Evolutionary conservation across 2,888 invertebrate species (phyloP).

Genomic region (Agrochola lychnidis): DNA sequence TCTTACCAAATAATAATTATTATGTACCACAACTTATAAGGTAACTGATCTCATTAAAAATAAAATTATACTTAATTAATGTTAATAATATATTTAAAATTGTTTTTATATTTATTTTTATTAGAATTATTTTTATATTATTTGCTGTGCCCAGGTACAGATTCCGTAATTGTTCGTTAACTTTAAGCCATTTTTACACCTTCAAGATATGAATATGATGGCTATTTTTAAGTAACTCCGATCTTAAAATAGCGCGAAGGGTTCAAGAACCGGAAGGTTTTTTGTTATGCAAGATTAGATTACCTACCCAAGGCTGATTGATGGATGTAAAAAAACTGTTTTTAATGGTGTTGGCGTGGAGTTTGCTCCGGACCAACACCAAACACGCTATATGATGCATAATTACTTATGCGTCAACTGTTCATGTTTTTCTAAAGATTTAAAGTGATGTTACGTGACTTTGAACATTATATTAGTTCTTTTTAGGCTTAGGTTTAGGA

Average conservation of each 20-base stretch:
- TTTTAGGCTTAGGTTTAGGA: neutral
- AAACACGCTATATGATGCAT: slow-evolving; percentile 8
- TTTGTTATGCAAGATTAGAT: slow-evolving; percentile 6
- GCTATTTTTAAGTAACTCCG: neutral
- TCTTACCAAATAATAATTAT: too few relatives aligned
- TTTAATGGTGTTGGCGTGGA: too few relatives aligned
- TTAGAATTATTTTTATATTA: too few relatives aligned
- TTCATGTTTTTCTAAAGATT: slow-evolving; percentile 6
- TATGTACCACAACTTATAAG: too few relatives aligned
- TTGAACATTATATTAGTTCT: neutral
- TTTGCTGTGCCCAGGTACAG: too few relatives aligned
- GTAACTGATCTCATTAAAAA: too few relatives aligned
- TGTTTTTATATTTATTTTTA: too few relatives aligned
- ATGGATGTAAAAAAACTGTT: slow-evolving; percentile 9
- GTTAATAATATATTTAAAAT: too few relatives aligned
- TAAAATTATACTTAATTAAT: too few relatives aligned
- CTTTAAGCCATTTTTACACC: too few relatives aligned
- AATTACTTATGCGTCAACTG: slow-evolving; percentile 25
- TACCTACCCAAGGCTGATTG: slow-evolving; percentile 10
- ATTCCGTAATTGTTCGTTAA: too few relatives aligned
- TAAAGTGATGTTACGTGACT: neutral
- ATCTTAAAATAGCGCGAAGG: slow-evolving; percentile 7
- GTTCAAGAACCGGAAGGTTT: slow-evolving; percentile 4
- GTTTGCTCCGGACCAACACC: neutral
- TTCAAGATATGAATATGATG: neutral